phyloP scores from a whole-genome alignment of 2,797 vertebrate species.

The Pseudochirops cupreus region DNA sequence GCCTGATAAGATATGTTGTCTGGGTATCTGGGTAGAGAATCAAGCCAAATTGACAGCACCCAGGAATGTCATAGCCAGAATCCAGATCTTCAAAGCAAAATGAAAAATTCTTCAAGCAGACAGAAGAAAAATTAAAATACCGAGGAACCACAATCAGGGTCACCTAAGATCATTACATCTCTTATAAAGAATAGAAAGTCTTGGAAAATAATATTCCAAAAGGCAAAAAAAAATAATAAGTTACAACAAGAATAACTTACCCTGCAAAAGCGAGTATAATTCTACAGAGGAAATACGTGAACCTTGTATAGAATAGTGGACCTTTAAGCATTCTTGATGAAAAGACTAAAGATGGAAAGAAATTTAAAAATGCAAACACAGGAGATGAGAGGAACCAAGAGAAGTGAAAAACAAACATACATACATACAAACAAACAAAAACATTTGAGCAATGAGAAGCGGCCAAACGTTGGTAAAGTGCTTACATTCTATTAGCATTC shows the following conservation, averaged over 20 bases:
- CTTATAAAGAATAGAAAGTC: neutral
- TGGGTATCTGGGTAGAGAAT: neutral
- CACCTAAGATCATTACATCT: neutral
- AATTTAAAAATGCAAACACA: neutral
- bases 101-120: neutral
- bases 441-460: neutral
- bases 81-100: neutral
- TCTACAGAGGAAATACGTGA: neutral
- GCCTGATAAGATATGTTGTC: neutral
- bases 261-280: neutral
- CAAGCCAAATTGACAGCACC: neutral
- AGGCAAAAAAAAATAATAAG: neutral
- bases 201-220: neutral
- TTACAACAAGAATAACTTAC: neutral
- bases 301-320: neutral
- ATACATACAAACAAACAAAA: neutral
- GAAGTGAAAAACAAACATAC: neutral
- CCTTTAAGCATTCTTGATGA: neutral
- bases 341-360: neutral
- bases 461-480: neutral
- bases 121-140: neutral
- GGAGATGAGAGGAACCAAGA: neutral
- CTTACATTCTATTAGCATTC: neutral
- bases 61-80: neutral
- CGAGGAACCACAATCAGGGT: neutral